Percentiles rank a stretch among this genome's conserved stretches.
phyloP scores from a whole-genome alignment of 2,797 vertebrate genomes.

The Miichthys miiuy region DNA sequence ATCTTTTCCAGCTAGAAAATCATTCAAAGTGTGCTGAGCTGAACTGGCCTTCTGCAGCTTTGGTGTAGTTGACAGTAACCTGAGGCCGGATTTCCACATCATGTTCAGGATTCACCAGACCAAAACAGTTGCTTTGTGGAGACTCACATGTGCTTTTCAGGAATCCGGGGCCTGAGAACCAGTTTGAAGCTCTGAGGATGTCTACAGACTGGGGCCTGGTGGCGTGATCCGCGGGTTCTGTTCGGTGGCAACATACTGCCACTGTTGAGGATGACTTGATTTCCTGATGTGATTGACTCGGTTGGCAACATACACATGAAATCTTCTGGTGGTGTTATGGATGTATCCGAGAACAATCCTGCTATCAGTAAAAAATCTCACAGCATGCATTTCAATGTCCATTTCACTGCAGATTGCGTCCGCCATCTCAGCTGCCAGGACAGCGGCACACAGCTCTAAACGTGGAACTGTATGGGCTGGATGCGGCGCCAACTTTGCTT shows the following conservation, averaged over 20 bases:
- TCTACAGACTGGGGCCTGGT: not conserved
- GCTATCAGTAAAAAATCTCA: slow-evolving; percentile 20
- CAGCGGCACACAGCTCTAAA: slow-evolving; percentile 13
- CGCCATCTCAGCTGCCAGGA: slow-evolving; percentile 7
- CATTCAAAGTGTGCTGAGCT: not conserved
- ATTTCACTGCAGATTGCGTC: not conserved
- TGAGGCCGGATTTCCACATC: not conserved
- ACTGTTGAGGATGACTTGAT: slow-evolving; percentile 2
- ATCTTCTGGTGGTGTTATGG: slow-evolving; percentile 11
- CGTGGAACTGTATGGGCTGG: slow-evolving; percentile 20
- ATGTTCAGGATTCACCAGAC: not conserved
- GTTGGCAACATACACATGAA: slow-evolving; percentile 21
- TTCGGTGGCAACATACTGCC: not conserved
- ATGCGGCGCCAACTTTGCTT: not conserved
- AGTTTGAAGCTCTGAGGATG: not conserved
- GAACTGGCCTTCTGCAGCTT: not conserved
- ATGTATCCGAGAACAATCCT: slow-evolving; percentile 18
- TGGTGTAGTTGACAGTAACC: not conserved
- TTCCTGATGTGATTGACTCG: slow-evolving; percentile 9
- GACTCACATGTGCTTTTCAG: not conserved
- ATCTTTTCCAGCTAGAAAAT: not conserved
- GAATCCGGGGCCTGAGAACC: not conserved
- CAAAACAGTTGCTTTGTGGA: not conserved
- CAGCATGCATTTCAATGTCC: not conserved
- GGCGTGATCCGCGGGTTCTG: not conserved